phyloP scores from a whole-genome alignment of 92 coral and sea anemone species.

The Micromussa lordhowensis region DNA sequence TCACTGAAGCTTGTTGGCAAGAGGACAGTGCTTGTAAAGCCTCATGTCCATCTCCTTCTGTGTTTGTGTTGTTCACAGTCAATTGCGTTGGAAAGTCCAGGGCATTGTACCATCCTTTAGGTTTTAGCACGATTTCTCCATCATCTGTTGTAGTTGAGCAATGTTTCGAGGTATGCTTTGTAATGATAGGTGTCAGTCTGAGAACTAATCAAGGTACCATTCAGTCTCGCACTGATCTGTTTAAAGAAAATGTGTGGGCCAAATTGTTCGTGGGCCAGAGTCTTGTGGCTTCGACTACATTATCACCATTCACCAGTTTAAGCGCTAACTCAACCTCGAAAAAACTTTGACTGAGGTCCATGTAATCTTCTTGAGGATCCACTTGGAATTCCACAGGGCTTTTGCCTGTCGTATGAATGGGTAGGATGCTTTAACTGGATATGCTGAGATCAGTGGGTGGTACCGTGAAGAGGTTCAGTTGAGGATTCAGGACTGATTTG shows the following conservation, averaged over 20 bases:
- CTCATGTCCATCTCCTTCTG: not conserved
- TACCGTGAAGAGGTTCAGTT: not conserved
- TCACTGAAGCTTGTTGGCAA: too few relatives aligned
- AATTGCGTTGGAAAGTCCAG: conserved; percentile 10
- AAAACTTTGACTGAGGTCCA: conserved; percentile 11
- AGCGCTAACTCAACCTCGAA: conserved; percentile 1
- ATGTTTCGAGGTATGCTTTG: conserved; percentile 28
- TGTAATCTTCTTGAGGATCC: too few relatives aligned
- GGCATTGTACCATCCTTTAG: conserved; percentile 18
- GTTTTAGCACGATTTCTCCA: conserved; percentile 8
- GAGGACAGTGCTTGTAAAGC: not conserved
- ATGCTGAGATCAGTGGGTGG: not conserved
- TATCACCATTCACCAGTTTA: not conserved
- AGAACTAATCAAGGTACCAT: conserved; percentile 6
- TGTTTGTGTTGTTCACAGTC: conserved; percentile 14
- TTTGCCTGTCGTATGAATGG: not conserved
- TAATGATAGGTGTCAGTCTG: conserved; percentile 32
- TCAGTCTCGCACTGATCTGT: not conserved
- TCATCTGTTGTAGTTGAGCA: conserved; percentile 32
- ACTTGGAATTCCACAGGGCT: conserved; percentile 12
- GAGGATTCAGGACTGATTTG: not conserved
- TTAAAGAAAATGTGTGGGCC: conserved; percentile 27
- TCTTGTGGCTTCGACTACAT: not conserved
- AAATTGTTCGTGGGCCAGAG: conserved; percentile 17
- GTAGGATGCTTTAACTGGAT: not conserved